Evolutionary conservation across 2,797 vertebrate species (phyloP), one percentile per base, ranked within the genome.

Genomic region (Mormyrops boulengeri): DNA sequence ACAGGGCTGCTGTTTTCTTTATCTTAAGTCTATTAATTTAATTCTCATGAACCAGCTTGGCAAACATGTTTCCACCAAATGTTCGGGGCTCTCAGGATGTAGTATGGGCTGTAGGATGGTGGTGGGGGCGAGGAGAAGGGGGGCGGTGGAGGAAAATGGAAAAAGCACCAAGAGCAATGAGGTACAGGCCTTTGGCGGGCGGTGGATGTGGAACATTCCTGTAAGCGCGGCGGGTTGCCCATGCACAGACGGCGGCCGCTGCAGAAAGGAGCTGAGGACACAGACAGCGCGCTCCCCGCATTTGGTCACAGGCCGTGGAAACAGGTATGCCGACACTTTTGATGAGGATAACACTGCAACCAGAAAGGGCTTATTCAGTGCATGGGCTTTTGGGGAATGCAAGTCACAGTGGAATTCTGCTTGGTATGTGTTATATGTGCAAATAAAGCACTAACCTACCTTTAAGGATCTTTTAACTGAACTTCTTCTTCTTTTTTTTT

Each of bases 1-100:
- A 77, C 86, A 85, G 88, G 9, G 73, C 77, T 89, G 22, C 82
- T 30, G 26, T 50, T 89, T 66, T 80, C 53, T 77, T 17, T 84
- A n/a, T 26, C 44, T 3, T 17, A 60, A 47, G 49, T 82, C 38
- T 41, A 66, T 17, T 34, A 60, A 17, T 82, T n/a, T 3, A 14
- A 8, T 85, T 55, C 85, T 88, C 41, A 22, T 84, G 50, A 53
- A 4, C 19, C 84, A 22, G 50, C 47, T 30, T 73, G 89, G 62
- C 87, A 89, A 82, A 91, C 91, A 92, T 22, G 80, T 91, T 92
- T 90, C 88, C 41, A 88, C 90, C 91, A 92, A 92, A 91, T 89
- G 91, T 90, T 90, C 9, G 8, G 84, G 57, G 88, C 89, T 62
- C 88, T 44, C 11, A 1, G 77, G 60, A 88, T 77, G 26, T 26